phyloP scores from a whole-genome alignment of 2,797 vertebrate species.

The Eidolon dupreanum region DNA sequence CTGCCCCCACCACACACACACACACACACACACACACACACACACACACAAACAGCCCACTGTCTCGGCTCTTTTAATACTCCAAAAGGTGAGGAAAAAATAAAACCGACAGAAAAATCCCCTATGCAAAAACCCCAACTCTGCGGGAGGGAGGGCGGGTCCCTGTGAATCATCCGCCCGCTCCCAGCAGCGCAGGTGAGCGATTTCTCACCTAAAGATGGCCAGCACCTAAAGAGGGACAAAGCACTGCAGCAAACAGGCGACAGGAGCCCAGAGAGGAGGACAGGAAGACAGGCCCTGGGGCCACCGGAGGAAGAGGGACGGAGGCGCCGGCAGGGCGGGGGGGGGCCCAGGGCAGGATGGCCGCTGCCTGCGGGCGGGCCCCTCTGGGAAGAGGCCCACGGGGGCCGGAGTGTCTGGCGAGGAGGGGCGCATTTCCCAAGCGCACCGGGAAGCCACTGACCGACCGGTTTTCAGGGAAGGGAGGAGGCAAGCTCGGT shows the following conservation, averaged over 20 bases:
- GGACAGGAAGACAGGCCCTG: neutral
- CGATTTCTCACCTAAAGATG: neutral
- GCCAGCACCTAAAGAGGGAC: neutral
- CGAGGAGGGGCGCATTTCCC: neutral
- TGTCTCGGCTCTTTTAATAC: constrained; percentile 4
- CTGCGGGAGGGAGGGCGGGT: constrained; percentile 15
- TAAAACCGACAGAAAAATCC: constrained; percentile 74
- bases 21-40: too few species aligned
- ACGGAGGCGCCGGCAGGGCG: neutral
- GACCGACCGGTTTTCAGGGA: too few species aligned
- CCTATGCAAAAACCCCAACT: constrained; percentile 71
- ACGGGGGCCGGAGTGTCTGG: fast-evolving
- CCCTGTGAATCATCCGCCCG: constrained; percentile 19
- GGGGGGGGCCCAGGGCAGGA: neutral
- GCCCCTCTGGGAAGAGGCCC: fast-evolving
- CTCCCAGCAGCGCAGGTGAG: neutral
- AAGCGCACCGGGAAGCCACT: neutral
- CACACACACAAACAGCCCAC: neutral
- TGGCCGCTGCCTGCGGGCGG: neutral
- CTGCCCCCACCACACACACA: neutral
- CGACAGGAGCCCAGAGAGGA: neutral
- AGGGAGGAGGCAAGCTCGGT: neutral
- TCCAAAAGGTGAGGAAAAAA: constrained; percentile 66
- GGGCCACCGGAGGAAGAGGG: too few species aligned
- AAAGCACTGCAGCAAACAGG: neutral